Evolutionary conservation across 2,797 vertebrate species (phyloP).

Genomic region (Acestrorhynchus altus): DNA sequence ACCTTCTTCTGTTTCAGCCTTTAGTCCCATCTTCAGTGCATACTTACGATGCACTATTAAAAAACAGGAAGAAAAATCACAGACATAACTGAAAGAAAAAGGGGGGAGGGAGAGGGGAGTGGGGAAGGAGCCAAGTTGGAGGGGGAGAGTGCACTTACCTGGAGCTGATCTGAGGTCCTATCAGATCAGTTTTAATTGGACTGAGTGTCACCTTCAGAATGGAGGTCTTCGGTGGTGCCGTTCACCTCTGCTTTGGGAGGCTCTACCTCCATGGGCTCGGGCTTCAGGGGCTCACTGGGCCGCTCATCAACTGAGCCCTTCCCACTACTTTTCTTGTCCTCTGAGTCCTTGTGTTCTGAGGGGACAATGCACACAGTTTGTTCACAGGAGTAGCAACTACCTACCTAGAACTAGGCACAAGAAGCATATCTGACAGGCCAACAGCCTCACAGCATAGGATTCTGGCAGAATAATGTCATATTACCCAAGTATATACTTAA

Average conservation of each 20-base stretch:
- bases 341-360: conserved; percentile 91
- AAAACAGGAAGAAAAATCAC: conserved; percentile 86
- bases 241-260: conserved; percentile 91
- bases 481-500: too few species aligned
- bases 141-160: conserved; percentile 87
- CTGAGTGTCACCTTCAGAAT: conserved; percentile 99
- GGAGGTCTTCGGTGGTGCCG: conserved; percentile 95
- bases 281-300: conserved; percentile 87
- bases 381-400: neutral
- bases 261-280: conserved; percentile 90
- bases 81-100: conserved; percentile 76
- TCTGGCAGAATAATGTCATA: too few species aligned
- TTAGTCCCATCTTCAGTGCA: conserved; percentile 99
- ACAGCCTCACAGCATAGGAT: too few species aligned
- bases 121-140: conserved; percentile 74
- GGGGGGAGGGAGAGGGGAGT: conserved; percentile 67
- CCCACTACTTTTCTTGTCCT: conserved; percentile 91
- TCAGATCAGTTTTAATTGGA: conserved; percentile 99
- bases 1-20: conserved; percentile 95
- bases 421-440: too few species aligned
- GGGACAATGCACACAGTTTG: conserved; percentile 65
- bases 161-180: conserved; percentile 99
- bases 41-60: conserved; percentile 99
- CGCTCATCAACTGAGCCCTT: conserved; percentile 83
- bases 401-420: neutral